phyloP scores from a whole-genome alignment of 1,140 invertebrate species.

The Drosophila sp. region DNA sequence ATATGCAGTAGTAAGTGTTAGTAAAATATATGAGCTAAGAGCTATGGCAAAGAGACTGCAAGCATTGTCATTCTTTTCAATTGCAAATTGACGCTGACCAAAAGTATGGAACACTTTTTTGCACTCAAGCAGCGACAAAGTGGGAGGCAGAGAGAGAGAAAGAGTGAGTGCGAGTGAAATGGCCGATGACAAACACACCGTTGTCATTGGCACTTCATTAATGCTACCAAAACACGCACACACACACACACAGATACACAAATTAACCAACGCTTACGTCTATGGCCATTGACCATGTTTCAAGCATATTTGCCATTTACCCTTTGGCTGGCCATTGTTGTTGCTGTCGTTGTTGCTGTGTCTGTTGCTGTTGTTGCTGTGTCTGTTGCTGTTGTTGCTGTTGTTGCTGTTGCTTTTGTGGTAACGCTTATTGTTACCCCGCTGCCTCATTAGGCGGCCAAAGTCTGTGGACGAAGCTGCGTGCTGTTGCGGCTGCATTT shows the following conservation, averaged over 20 bases:
- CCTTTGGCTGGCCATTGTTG: constrained; percentile 36
- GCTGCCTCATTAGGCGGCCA: constrained; percentile 46
- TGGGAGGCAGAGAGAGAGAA: neutral
- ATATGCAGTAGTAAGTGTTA: neutral
- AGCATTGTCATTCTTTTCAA: constrained; percentile 48
- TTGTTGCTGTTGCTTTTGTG: constrained; percentile 43
- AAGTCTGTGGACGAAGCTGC: constrained; percentile 36
- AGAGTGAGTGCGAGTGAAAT: neutral
- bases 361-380: constrained; percentile 8
- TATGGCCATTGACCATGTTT: constrained; percentile 38
- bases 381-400: constrained; percentile 28
- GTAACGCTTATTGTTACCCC: constrained; percentile 39
- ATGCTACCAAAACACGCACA: constrained; percentile 36
- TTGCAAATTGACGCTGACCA: constrained; percentile 46
- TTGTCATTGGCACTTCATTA: constrained; percentile 68
- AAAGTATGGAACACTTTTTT: constrained; percentile 49
- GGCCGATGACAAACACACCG: constrained; percentile 15
- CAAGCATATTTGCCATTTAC: constrained; percentile 55
- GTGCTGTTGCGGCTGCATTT: constrained; percentile 26
- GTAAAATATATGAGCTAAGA: constrained; percentile 29
- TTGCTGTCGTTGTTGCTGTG: constrained; percentile 5
- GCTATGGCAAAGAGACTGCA: constrained; percentile 17
- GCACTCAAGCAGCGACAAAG: neutral
- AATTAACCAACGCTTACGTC: constrained; percentile 52
- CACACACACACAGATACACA: constrained; percentile 27